A percentile compares a stretch with the other conserved stretches of the same genome.
Evolutionary conservation across 2,113 vertebrate genomes (phyloP).

Genomic region (Corythornis madagascariensis): DNA sequence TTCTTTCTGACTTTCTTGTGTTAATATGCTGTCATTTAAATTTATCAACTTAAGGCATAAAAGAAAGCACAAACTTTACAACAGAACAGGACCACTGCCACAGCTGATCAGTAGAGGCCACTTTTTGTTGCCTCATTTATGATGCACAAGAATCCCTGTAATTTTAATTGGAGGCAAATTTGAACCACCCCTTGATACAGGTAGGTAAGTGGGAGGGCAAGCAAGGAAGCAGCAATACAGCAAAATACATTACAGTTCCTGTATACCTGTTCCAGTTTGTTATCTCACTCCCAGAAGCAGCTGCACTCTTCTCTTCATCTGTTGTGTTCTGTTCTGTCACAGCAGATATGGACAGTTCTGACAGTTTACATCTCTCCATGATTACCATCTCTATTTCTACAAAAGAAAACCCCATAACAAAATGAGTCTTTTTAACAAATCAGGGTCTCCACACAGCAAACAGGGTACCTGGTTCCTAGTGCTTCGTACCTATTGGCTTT

Average conservation of each 20-base stretch:
- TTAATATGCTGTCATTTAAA: background rate
- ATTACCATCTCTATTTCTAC: slow-evolving; percentile 99
- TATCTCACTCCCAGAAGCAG: slow-evolving; percentile 79
- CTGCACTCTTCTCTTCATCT: slow-evolving; percentile 94
- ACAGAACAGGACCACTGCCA: background rate
- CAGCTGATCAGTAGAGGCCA: background rate
- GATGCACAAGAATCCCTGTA: background rate
- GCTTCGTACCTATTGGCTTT: background rate
- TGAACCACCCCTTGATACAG: background rate
- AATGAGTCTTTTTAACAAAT: background rate
- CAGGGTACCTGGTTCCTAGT: background rate
- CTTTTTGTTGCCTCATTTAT: background rate
- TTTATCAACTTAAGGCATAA: background rate
- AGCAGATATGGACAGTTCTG: slow-evolving; percentile 72
- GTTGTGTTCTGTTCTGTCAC: slow-evolving; percentile 95
- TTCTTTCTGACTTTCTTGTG: background rate
- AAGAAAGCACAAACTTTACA: background rate
- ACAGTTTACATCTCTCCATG: slow-evolving; percentile 91
- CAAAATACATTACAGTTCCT: background rate
- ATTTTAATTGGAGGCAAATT: background rate
- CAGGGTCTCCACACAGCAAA: background rate
- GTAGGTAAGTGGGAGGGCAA: background rate
- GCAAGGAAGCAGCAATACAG: background rate
- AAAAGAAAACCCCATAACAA: background rate
- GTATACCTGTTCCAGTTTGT: slow-evolving; percentile 86